Conservation (phyloP, 2,888 invertebrate species). For the Nudaria mundana region DNA sequence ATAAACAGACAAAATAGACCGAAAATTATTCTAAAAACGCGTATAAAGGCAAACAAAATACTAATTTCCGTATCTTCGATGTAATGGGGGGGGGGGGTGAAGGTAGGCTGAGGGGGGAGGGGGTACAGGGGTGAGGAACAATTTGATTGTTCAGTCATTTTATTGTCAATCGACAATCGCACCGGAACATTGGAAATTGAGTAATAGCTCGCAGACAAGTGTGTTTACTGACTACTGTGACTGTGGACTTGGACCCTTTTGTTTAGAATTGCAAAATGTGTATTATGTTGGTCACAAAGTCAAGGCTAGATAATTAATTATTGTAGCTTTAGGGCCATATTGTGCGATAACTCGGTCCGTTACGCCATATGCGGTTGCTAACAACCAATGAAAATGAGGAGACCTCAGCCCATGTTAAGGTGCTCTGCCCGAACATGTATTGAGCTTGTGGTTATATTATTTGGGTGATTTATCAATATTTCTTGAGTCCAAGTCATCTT, state of each 20-base stretch:
- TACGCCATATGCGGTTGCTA: not conserved
- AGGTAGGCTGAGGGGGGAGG: slow-evolving; percentile 9
- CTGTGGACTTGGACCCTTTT: slow-evolving; percentile 13
- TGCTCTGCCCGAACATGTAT: too few relatives aligned
- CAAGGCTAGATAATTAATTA: too few relatives aligned
- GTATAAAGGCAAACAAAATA: slow-evolving; percentile 22
- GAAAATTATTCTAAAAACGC: slow-evolving; percentile 24
- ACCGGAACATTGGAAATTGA: slow-evolving; percentile 62
- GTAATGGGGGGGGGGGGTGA: slow-evolving; percentile 6
- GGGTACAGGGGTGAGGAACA: slow-evolving; percentile 30
- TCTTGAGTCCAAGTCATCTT: too few relatives aligned
- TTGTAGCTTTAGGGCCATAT: too few relatives aligned
- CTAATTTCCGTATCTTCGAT: slow-evolving; percentile 35
- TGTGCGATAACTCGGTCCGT: too few relatives aligned
- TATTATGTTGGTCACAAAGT: too few relatives aligned
- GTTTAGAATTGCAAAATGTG: too few relatives aligned
- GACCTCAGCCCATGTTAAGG: not conserved
- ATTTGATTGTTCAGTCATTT: slow-evolving; percentile 61
- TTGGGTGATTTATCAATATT: too few relatives aligned
- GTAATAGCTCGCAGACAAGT: slow-evolving; percentile 50
- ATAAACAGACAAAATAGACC: slow-evolving; percentile 8
- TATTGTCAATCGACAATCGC: slow-evolving; percentile 53
- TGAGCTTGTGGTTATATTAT: too few relatives aligned
- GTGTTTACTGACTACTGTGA: slow-evolving; percentile 32
- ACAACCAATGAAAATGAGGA: not conserved